Conservation (phyloP, 1,140 invertebrate species). For the Cherax quadricarinatus region DNA sequence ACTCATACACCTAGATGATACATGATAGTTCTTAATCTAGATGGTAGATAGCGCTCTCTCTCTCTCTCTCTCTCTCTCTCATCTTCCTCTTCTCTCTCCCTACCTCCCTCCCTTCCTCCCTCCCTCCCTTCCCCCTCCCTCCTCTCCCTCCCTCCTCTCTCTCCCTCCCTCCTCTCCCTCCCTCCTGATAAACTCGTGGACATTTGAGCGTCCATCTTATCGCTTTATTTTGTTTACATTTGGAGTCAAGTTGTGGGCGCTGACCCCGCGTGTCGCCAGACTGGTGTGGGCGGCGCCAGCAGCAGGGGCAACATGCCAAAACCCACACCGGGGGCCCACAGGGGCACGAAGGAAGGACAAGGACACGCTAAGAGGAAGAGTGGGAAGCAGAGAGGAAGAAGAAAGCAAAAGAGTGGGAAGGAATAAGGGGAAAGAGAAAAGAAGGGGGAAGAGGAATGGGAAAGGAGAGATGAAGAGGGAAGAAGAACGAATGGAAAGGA, state of each 20-base stretch:
- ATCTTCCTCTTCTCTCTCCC: too few species aligned
- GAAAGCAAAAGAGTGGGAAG: background rate
- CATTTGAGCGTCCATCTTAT: too few species aligned
- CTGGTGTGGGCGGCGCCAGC: background rate
- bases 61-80: too few species aligned
- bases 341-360: background rate
- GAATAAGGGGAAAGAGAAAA: background rate
- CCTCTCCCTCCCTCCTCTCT: too few species aligned
- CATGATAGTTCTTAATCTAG: too few species aligned
- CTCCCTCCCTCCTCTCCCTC: too few species aligned
- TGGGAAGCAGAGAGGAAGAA: background rate
- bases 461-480: background rate
- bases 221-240: conserved; percentile 32
- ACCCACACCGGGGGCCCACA: background rate
- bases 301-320: background rate
- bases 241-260: conserved; percentile 20
- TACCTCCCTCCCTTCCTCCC: too few species aligned
- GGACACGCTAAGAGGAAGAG: background rate
- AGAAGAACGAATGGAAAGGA: background rate
- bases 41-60: too few species aligned
- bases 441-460: background rate
- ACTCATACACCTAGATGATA: too few species aligned
- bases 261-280: conserved; percentile 27
- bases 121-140: too few species aligned
- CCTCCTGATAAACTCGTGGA: too few species aligned